A percentile compares a stretch with the other conserved stretches of the same genome.
Evolutionary conservation across 2,888 invertebrate genomes (phyloP).

Genomic region (Drosophila lacicola): DNA sequence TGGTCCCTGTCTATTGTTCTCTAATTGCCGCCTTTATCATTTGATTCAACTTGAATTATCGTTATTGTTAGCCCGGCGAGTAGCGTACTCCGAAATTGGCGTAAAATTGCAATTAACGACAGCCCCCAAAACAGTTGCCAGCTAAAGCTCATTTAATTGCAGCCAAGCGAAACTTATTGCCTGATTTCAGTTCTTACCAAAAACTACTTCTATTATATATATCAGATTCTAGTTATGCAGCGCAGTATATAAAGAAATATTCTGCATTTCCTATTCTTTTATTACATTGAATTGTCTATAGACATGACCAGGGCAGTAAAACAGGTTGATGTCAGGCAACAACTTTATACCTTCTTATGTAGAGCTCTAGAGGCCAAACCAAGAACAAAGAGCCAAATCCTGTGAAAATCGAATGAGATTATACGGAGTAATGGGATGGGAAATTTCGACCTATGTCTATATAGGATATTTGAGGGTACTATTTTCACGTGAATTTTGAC

Average conservation of each 20-base stretch:
- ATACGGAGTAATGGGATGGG: no score
- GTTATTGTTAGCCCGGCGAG: conserved; percentile 16
- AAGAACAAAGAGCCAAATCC: no score
- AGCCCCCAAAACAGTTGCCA: conserved; percentile 11
- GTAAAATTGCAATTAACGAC: conserved; percentile 71
- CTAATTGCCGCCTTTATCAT: conserved; percentile 49
- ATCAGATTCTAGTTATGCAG: not conserved
- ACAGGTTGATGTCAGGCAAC: no score
- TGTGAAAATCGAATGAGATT: no score
- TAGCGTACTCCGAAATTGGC: conserved; percentile 32
- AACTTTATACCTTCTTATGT: no score
- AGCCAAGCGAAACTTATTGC: conserved; percentile 6
- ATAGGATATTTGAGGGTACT: no score
- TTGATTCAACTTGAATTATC: conserved; percentile 41
- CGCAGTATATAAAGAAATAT: not conserved
- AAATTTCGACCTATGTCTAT: no score
- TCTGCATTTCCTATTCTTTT: not conserved
- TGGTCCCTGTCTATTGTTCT: conserved; percentile 18
- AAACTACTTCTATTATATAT: no score
- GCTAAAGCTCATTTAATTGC: conserved; percentile 5
- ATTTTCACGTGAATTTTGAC: no score
- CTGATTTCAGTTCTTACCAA: not conserved
- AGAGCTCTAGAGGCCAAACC: no score
- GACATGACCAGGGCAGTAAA: no score
- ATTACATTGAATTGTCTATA: no score